Conservation (phyloP, 1,140 invertebrate genomes). For the Eubasilissa regina region DNA sequence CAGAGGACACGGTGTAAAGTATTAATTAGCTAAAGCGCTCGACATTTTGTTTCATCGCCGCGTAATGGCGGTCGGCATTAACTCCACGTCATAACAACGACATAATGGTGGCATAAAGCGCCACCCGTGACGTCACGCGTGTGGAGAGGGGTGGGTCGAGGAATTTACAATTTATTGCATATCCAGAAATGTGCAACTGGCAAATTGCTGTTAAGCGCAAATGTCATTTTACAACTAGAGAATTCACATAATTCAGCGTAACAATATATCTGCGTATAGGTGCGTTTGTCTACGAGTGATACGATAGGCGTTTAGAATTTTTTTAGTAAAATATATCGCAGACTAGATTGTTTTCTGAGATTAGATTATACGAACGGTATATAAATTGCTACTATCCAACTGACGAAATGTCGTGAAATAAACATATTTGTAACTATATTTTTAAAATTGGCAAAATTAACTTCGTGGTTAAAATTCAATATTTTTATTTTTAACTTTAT, state of each 20-base stretch:
- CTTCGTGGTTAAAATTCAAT: too few species aligned
- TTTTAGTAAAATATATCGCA: too few species aligned
- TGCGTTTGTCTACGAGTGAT: too few species aligned
- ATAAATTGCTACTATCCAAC: too few species aligned
- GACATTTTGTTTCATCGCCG: slow-evolving; percentile 17
- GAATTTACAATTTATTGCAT: slow-evolving; percentile 37
- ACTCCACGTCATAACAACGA: slow-evolving; percentile 24
- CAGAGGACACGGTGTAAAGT: neutral
- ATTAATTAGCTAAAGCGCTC: slow-evolving; percentile 8
- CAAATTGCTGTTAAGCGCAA: slow-evolving; percentile 21
- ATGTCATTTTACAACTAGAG: slow-evolving; percentile 32
- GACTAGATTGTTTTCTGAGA: too few species aligned
- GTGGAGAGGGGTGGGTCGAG: slow-evolving; percentile 3
- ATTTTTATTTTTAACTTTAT: too few species aligned
- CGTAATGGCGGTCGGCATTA: slow-evolving; percentile 14
- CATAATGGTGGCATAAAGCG: slow-evolving; percentile 11
- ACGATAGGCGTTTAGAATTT: too few species aligned
- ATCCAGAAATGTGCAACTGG: slow-evolving; percentile 32
- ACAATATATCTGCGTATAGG: neutral
- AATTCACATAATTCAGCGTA: slow-evolving; percentile 35
- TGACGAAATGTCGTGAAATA: too few species aligned
- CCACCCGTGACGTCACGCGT: slow-evolving; percentile 6
- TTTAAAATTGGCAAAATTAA: too few species aligned
- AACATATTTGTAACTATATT: too few species aligned
- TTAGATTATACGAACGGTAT: too few species aligned